A percentile compares a stretch with the other conserved stretches of the same genome.
These are phyloP conservation scores for Ondatra zibethicus DNA, from an alignment of 2,113 vertebrate species.

Conservation along the genomic window DNA sequence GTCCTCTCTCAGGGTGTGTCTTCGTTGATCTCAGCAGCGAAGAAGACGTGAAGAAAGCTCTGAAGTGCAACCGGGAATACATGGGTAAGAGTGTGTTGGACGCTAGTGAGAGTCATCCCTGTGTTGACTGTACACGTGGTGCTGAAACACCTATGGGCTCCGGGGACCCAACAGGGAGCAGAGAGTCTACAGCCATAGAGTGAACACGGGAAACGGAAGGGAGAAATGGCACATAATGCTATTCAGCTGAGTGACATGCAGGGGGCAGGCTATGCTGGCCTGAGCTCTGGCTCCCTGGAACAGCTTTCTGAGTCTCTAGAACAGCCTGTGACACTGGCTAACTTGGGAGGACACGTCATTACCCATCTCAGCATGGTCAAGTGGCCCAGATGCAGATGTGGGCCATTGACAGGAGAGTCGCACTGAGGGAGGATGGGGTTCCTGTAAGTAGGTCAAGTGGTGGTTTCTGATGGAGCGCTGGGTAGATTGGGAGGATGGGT, in stretches of 20 bases:
- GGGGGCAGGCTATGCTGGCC: background rate
- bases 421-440: background rate
- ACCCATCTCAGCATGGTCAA: background rate
- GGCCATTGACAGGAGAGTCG: too few relatives aligned
- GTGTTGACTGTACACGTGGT: background rate
- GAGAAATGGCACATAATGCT: too few relatives aligned
- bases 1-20: constrained; percentile 89
- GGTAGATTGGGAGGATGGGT: background rate
- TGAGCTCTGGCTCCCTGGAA: background rate
- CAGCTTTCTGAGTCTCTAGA: background rate
- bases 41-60: constrained; percentile 92
- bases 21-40: constrained; percentile 95
- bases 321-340: background rate
- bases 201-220: background rate
- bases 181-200: background rate
- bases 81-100: constrained; percentile 88
- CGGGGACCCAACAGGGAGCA: background rate
- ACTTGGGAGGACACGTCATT: background rate
- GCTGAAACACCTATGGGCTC: background rate
- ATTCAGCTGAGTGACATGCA: too few relatives aligned
- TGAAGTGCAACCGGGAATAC: constrained; percentile 94
- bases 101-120: background rate
- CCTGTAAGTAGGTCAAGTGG: background rate
- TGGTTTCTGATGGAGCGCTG: background rate
- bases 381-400: background rate